Evolutionary conservation across 2,113 vertebrate species (phyloP).

Genomic region (Felis catus): F.catus_Fca126_mat1.0 CM031413.1:102644501-102645000

Average conservation of each 20-base stretch:
- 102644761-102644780: slow-evolving; percentile 28
- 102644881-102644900: background rate
- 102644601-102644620: slow-evolving; percentile 68
- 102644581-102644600: slow-evolving; percentile 76
- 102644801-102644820: slow-evolving; percentile 54
- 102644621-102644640: slow-evolving; percentile 62
- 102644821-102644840: background rate
- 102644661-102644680: background rate
- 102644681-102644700: slow-evolving; percentile 59
- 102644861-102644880: background rate
- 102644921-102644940: slow-evolving; percentile 1
- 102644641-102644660: slow-evolving; percentile 43
- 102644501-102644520: slow-evolving; percentile 62
- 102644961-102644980: slow-evolving; percentile 8
- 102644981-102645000: background rate
- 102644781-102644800: background rate
- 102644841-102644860: slow-evolving; percentile 56
- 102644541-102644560: slow-evolving; percentile 71
- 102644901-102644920: background rate
- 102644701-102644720: slow-evolving; percentile 52
- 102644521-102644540: slow-evolving; percentile 69
- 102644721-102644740: slow-evolving; percentile 43
- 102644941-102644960: background rate
- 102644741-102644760: slow-evolving; percentile 56
- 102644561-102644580: slow-evolving; percentile 75